Base-by-base conservation (phyloP, 2,113 vertebrate species). In the Phylloscopus trochiloides region DNA sequence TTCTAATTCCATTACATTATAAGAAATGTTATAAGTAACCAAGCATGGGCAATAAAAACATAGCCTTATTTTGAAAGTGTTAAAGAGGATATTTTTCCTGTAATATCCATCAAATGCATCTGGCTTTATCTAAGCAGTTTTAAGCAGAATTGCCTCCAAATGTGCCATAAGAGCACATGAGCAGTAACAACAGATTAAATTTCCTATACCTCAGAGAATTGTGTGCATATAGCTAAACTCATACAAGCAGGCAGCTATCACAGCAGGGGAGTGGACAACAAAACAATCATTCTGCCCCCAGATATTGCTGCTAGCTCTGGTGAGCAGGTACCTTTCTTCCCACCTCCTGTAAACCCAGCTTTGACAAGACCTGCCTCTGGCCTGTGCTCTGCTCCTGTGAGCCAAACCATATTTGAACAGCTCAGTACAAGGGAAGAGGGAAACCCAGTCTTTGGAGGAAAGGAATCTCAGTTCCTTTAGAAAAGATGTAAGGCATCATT, bases 121-220 rank as follows among this genome's bases (percentile, higher is more conserved):
- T 88, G 92, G 58, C 26, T 96, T 92, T 94, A 63, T 66, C 32
- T 71, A 55, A 86, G 68, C 55, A 92, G 63, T 94, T 92, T 86
- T 66, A 86, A 90, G 67, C 43, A 86, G 51, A 93, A 93, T 86
- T 83, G 34, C 67, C 62, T 85, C 75, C 50, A 80, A 95, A 90
- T 83, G 79, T 92, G 67, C 72, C 51, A 15, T 86, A 66, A 89
- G 32, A 91, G 59, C 55, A 74, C 38, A 70, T 26, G 16, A 91
- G 28, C 75, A 88, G 76, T 80, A 96, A 88, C 58, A 96, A 78
- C 67, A 91, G 67, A 83, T 93, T 65, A 48, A 31, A 73, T 67
- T 88, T 93, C 83, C 82, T 79, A 2, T 50, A 42, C 58, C 51
- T 76, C 43, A 76, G 82, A 76, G 88, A 79, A 73, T 1, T 29